phyloP scores from a whole-genome alignment of 2,797 vertebrate genomes.

The Urosaurus nigricauda region DNA sequence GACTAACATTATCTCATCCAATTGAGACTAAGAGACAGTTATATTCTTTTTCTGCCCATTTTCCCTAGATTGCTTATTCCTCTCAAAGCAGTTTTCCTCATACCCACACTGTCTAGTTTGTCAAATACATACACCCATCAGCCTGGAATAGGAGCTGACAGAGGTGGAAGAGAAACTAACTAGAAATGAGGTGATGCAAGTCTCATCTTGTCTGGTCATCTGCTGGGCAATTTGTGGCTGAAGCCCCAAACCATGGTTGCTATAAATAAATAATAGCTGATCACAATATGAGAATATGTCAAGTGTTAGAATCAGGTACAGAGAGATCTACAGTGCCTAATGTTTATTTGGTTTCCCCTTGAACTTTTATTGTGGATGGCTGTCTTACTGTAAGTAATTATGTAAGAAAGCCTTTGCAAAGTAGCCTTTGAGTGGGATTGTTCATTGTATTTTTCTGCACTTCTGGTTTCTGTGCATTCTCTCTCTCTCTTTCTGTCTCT shows the following conservation, averaged over 20 bases:
- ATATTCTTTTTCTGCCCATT: not conserved
- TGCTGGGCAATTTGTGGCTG: too few relatives aligned
- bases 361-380: constrained; percentile 7
- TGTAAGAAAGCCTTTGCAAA: constrained; percentile 30
- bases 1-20: not conserved
- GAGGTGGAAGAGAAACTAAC: too few relatives aligned
- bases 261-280: too few relatives aligned
- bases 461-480: not conserved
- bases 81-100: not conserved
- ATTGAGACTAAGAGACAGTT: not conserved
- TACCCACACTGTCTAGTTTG: too few relatives aligned
- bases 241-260: too few relatives aligned
- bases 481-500: not conserved
- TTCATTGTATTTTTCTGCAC: not conserved
- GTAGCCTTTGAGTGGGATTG: constrained; percentile 15
- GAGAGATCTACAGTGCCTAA: not conserved
- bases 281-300: not conserved
- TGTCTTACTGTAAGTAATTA: constrained; percentile 23
- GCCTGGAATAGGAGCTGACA: too few relatives aligned
- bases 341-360: not conserved
- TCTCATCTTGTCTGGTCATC: too few relatives aligned
- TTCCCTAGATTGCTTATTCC: not conserved
- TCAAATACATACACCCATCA: too few relatives aligned
- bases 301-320: too few relatives aligned
- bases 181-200: too few relatives aligned